phyloP scores from a whole-genome alignment of 2,797 vertebrate species.

The Cirrhinus mrigala region DNA sequence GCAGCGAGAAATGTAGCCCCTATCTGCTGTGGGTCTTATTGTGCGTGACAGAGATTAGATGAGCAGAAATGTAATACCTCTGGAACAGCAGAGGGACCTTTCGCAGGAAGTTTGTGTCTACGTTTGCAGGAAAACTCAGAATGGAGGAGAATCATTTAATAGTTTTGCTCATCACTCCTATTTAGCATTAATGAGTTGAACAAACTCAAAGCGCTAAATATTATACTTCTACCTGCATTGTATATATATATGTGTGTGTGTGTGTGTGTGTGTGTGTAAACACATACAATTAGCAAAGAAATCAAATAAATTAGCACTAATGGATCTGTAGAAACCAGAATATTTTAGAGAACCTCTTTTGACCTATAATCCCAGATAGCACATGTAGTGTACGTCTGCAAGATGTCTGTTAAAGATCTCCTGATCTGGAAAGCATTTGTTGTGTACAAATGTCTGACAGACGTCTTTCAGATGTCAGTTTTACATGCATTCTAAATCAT shows the following conservation, averaged over 20 bases:
- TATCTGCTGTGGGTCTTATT: conserved; percentile 78
- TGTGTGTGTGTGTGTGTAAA: no score
- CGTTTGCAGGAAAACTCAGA: conserved; percentile 57
- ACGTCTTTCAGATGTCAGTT: no score
- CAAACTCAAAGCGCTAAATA: not conserved
- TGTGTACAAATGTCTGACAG: no score
- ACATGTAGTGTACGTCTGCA: no score
- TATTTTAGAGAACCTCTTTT: no score
- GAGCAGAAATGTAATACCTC: conserved; percentile 77
- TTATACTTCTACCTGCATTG: no score
- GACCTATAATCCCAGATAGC: no score
- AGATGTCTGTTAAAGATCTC: no score
- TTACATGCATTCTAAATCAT: no score
- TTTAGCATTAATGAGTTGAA: not conserved
- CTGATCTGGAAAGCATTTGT: no score
- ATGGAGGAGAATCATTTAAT: not conserved
- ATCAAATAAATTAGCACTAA: not conserved
- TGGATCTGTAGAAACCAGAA: no score
- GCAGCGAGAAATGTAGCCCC: conserved; percentile 72
- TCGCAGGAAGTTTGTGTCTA: conserved; percentile 58
- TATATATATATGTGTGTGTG: no score
- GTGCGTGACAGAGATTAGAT: conserved; percentile 73
- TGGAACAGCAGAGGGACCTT: conserved; percentile 56
- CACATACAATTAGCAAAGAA: not conserved
- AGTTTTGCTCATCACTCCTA: not conserved